A percentile compares a stretch with the other conserved stretches of the same genome.
phyloP scores from a whole-genome alignment of 2,888 invertebrate genomes.

The Tetrapedia diversipes region DNA sequence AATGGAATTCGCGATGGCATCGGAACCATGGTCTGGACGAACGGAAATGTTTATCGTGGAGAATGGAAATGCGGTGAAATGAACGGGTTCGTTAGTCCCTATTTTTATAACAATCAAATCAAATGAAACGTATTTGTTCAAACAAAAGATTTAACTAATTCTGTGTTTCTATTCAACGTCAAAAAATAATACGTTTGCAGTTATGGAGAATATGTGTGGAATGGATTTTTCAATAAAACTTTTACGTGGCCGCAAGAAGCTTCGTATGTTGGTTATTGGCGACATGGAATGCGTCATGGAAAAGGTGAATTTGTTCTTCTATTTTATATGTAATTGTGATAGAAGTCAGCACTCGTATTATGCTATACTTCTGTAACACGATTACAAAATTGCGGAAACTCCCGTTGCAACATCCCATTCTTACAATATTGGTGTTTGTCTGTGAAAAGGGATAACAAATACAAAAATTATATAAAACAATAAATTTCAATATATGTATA shows the following conservation, averaged over 20 bases:
- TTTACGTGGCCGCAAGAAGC: slow-evolving; percentile 84
- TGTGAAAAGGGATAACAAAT: too few relatives aligned
- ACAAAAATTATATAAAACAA: too few relatives aligned
- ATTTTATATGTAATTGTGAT: not conserved
- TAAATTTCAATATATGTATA: too few relatives aligned
- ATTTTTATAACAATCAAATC: not conserved
- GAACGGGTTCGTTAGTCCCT: slow-evolving; percentile 80
- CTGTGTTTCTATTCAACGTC: too few relatives aligned
- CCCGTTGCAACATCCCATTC: too few relatives aligned
- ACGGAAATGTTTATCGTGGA: slow-evolving; percentile 86
- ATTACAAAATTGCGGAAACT: too few relatives aligned
- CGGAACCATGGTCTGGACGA: slow-evolving; percentile 86
- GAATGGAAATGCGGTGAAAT: slow-evolving; percentile 85
- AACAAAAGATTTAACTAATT: not conserved
- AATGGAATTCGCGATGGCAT: slow-evolving; percentile 84
- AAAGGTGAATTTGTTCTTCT: slow-evolving; percentile 77
- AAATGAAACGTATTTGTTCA: too few relatives aligned
- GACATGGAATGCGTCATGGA: slow-evolving; percentile 84
- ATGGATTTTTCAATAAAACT: slow-evolving; percentile 83
- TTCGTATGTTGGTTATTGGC: slow-evolving; percentile 85
- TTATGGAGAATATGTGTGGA: slow-evolving; percentile 86
- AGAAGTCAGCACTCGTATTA: too few relatives aligned
- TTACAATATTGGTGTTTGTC: too few relatives aligned
- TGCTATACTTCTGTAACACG: too few relatives aligned
- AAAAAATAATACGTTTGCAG: slow-evolving; percentile 43